phyloP scores from a whole-genome alignment of 1,140 invertebrate species.

The Aphaenogaster floridana region DNA sequence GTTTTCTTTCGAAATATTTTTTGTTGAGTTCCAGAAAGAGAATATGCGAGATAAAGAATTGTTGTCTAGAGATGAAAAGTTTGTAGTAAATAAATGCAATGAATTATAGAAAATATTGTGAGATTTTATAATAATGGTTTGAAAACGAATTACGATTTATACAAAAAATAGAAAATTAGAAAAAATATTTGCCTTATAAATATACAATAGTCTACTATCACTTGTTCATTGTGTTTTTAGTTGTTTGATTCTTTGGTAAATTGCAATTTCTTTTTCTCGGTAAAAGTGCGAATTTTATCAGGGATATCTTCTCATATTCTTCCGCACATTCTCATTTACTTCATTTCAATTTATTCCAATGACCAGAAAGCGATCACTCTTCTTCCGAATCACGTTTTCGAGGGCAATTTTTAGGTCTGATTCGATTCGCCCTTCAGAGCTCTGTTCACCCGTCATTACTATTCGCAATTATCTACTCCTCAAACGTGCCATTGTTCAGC shows the following conservation, averaged over 20 bases:
- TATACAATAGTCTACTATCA: background rate
- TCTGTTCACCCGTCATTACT: constrained; percentile 22
- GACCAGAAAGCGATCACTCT: background rate
- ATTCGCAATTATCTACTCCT: constrained; percentile 34
- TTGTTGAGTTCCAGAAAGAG: background rate
- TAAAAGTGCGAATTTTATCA: background rate
- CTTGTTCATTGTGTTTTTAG: background rate
- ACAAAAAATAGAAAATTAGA: background rate
- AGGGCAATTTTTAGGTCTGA: constrained; percentile 30
- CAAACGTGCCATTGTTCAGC: constrained; percentile 22
- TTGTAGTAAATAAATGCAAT: background rate
- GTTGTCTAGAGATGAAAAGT: background rate
- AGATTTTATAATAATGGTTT: background rate
- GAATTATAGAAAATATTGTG: background rate
- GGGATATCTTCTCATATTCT: background rate
- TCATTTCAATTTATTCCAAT: constrained; percentile 24
- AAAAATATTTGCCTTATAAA: background rate
- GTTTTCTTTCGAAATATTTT: constrained; percentile 20
- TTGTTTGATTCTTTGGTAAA: background rate
- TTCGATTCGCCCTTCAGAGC: constrained; percentile 14
- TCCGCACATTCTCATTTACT: background rate
- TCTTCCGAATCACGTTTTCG: constrained; percentile 14
- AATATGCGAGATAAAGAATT: background rate
- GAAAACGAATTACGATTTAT: background rate
- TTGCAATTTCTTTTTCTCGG: background rate